These are phyloP conservation scores for Cerceris rybyensis DNA, from an alignment of 2,888 invertebrate species.

Conservation along the genomic window DNA sequence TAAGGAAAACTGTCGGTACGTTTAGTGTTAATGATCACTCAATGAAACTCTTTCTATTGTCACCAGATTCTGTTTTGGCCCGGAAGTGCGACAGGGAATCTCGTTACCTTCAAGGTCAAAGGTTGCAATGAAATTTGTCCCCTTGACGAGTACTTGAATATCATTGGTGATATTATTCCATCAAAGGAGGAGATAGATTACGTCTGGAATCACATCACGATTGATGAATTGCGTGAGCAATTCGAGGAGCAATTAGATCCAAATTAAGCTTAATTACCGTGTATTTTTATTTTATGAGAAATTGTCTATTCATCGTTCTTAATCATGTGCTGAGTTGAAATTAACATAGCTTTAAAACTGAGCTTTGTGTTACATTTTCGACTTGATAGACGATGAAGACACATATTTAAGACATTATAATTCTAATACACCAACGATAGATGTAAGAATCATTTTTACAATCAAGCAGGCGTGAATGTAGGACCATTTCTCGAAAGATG, in stretches of 20 bases:
- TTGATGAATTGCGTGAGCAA: not conserved
- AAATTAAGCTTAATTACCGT: not conserved
- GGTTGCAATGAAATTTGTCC: conserved; percentile 37
- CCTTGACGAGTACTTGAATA: conserved; percentile 28
- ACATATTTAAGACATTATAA: too few species aligned
- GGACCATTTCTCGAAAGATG: too few species aligned
- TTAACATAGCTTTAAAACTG: too few species aligned
- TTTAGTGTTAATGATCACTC: not conserved
- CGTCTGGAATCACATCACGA: conserved; percentile 31
- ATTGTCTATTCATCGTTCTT: too few species aligned
- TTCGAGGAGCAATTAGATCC: conserved; percentile 15
- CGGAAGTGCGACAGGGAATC: conserved; percentile 22
- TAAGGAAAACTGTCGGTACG: too few species aligned
- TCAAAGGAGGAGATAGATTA: conserved; percentile 31
- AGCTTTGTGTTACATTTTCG: too few species aligned
- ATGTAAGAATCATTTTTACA: too few species aligned
- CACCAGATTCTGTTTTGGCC: conserved; percentile 44
- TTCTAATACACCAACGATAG: too few species aligned
- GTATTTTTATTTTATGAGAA: not conserved
- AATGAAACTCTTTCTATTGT: not conserved
- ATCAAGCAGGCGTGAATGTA: too few species aligned
- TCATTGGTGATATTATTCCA: conserved; percentile 37
- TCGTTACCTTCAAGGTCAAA: conserved; percentile 18
- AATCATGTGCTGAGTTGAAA: too few species aligned
- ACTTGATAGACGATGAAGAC: too few species aligned